phyloP scores from a whole-genome alignment of 1,140 invertebrate species.

The Zaprionus ghesquierei region DNA sequence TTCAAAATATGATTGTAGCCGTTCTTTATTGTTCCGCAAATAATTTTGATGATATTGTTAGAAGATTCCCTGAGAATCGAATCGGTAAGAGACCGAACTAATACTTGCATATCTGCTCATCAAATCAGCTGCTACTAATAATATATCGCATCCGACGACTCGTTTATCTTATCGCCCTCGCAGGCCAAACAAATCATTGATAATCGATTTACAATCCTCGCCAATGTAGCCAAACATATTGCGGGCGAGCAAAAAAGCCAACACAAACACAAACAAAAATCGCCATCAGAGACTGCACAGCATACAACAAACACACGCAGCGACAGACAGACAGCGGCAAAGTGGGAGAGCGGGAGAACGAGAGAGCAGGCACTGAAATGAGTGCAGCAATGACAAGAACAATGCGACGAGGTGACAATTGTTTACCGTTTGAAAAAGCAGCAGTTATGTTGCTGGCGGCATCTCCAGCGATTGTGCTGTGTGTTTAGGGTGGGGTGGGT shows the following conservation, averaged over 20 bases:
- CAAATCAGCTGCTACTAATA: neutral
- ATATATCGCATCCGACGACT: too few relatives aligned
- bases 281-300: neutral
- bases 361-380: constrained; percentile 19
- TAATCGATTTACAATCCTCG: neutral
- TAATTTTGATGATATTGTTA: too few relatives aligned
- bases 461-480: constrained; percentile 28
- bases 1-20: too few relatives aligned
- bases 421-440: constrained; percentile 74
- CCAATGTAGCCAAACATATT: neutral
- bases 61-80: too few relatives aligned
- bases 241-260: neutral
- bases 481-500: constrained; percentile 46
- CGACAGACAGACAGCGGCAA: neutral
- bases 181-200: neutral
- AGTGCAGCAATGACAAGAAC: constrained; percentile 33
- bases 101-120: neutral
- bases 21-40: too few relatives aligned
- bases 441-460: constrained; percentile 47
- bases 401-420: constrained; percentile 29
- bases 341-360: neutral
- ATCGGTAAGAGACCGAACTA: too few relatives aligned
- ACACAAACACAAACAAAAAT: neutral
- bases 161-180: neutral
- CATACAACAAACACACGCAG: constrained; percentile 15